Evolutionary conservation across 2,797 vertebrate species (phyloP).

Genomic region (Lepilemur septentrionalis): DNA sequence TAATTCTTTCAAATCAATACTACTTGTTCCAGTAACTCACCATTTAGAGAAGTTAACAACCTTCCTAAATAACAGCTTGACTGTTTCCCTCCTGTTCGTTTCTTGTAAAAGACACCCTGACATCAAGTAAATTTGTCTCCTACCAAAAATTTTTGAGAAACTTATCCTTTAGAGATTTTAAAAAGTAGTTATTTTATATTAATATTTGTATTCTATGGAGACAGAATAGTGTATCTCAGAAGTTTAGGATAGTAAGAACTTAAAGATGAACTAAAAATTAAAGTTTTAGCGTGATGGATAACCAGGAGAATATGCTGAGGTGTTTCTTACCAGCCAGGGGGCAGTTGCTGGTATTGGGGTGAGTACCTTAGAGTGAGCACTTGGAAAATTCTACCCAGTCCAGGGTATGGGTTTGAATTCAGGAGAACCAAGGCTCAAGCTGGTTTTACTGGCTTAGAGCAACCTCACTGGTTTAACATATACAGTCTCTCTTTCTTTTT

Average conservation of each 20-base stretch:
- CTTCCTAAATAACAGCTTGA: not conserved
- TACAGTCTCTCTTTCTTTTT: not conserved
- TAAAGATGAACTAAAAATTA: not conserved
- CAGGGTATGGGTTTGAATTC: not conserved
- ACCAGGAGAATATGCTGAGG: not conserved
- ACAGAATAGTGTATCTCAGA: not conserved
- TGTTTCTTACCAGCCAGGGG: not conserved
- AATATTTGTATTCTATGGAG: not conserved
- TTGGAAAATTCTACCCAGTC: not conserved
- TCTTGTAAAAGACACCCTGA: not conserved
- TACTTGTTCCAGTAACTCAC: not conserved
- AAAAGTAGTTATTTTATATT: not conserved
- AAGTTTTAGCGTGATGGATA: not conserved
- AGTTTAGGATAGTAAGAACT: not conserved
- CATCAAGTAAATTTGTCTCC: not conserved
- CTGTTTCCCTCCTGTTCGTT: not conserved
- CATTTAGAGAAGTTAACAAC: not conserved
- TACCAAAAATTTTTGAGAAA: slow-evolving; percentile 1
- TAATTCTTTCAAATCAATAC: not conserved
- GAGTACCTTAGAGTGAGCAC: too few relatives aligned
- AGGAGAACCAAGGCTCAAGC: not conserved
- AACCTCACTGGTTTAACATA: not conserved
- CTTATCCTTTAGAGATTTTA: not conserved
- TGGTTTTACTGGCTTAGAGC: not conserved
- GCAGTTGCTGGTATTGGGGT: not conserved